phyloP scores from a whole-genome alignment of 2,113 vertebrate genomes.

The Macaca fascicularis region DNA sequence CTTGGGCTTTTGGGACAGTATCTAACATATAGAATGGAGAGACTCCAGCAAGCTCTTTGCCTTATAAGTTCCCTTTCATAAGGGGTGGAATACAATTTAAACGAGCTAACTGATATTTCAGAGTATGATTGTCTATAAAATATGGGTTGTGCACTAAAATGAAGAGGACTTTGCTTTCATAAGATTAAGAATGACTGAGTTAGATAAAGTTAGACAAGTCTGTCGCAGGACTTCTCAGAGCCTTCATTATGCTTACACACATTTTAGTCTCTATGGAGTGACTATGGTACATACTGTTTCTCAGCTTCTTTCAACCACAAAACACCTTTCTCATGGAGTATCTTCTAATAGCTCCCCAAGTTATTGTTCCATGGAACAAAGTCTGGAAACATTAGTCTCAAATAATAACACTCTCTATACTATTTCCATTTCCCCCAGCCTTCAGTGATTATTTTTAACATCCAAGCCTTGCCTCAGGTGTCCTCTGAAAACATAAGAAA shows the following conservation, averaged over 20 bases:
- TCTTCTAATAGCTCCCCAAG: neutral
- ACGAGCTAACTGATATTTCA: neutral
- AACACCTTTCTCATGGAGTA: neutral
- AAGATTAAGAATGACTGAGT: neutral
- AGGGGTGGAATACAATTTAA: neutral
- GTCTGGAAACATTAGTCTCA: neutral
- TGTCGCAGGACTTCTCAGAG: neutral
- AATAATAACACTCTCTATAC: neutral
- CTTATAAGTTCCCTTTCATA: neutral
- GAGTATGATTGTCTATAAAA: neutral
- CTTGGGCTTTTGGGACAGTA: neutral
- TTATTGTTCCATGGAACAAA: neutral
- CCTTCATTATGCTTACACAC: neutral
- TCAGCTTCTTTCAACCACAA: neutral
- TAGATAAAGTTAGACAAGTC: neutral
- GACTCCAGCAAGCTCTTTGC: neutral
- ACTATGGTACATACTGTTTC: neutral
- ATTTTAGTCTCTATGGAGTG: neutral
- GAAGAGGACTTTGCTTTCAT: neutral
- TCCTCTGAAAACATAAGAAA: neutral
- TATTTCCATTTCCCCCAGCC: neutral
- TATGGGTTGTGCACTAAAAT: neutral
- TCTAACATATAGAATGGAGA: neutral
- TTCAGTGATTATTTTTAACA: neutral
- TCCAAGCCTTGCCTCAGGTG: neutral